phyloP scores from a whole-genome alignment of 1,140 invertebrate genomes.

The Macrobrachium rosenbergii region DNA sequence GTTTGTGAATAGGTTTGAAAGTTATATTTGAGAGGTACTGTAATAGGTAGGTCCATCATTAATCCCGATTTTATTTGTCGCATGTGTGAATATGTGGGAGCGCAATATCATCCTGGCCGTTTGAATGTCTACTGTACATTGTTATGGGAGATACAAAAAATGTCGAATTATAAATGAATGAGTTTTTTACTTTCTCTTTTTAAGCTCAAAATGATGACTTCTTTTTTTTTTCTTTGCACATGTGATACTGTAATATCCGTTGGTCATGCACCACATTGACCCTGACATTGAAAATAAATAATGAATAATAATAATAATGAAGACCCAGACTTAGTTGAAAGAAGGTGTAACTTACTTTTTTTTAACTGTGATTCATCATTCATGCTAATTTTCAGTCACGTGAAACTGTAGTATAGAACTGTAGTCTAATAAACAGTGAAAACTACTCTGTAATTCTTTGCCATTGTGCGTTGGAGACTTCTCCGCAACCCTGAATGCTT shows the following conservation, averaged over 20 bases:
- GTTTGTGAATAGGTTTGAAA: too few species aligned
- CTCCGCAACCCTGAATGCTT: too few species aligned
- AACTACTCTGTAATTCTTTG: conserved; percentile 9
- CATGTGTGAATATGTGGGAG: too few species aligned
- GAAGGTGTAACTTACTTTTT: conserved; percentile 31
- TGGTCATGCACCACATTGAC: background rate
- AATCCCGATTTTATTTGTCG: too few species aligned
- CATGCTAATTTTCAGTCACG: conserved; percentile 56
- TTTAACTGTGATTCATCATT: conserved; percentile 54
- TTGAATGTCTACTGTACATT: background rate
- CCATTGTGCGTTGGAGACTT: too few species aligned
- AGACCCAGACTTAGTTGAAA: background rate
- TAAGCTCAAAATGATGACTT: conserved; percentile 5
- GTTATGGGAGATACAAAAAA: background rate
- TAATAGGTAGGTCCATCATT: too few species aligned
- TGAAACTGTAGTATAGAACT: conserved; percentile 61
- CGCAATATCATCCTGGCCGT: too few species aligned
- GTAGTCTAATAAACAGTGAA: conserved; percentile 60
- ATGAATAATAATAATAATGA: conserved; percentile 1
- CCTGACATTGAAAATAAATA: background rate
- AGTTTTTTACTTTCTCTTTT: background rate
- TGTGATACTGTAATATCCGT: conserved; percentile 21
- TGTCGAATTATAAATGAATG: background rate
- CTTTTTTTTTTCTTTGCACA: conserved; percentile 18
- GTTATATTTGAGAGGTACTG: too few species aligned